These are phyloP conservation scores for Phalera bucephala DNA, from an alignment of 2,888 invertebrate genomes.

Conservation along the genomic window DNA sequence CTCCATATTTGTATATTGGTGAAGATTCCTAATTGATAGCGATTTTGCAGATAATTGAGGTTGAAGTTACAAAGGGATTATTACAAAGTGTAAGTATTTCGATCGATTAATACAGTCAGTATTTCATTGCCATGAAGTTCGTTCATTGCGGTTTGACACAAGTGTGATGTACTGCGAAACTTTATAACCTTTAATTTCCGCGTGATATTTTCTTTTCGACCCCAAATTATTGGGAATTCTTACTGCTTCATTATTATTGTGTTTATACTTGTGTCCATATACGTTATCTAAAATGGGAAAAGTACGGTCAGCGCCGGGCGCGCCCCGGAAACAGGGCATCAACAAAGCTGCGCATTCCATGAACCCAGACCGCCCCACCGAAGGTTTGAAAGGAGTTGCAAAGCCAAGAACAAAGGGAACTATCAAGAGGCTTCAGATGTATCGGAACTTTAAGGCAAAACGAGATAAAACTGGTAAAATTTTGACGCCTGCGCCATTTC, in stretches of 20 bases:
- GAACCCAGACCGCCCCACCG: conserved; percentile 94
- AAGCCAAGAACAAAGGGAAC: conserved; percentile 95
- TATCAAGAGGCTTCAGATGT: conserved; percentile 98
- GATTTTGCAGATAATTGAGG: no score
- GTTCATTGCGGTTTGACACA: conserved; percentile 21
- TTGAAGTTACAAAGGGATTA: no score
- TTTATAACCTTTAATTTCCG: no score
- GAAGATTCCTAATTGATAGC: no score
- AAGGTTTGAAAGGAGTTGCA: conserved; percentile 92
- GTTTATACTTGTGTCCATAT: no score
- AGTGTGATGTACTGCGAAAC: conserved; percentile 11
- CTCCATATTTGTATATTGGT: no score
- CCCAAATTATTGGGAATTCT: no score
- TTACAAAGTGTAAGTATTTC: no score
- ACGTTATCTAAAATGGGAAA: conserved; percentile 92
- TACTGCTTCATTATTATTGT: no score
- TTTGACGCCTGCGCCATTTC: conserved; percentile 96
- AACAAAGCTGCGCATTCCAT: conserved; percentile 95
- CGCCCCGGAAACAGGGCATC: conserved; percentile 92
- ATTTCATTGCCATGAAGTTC: conserved; percentile 21
- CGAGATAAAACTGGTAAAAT: conserved; percentile 95
- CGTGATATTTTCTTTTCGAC: no score
- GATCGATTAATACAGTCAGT: no score
- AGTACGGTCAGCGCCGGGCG: conserved; percentile 87
- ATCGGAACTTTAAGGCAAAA: conserved; percentile 98